Conservation (phyloP, 2,113 vertebrate species). For the Fulmarus glacialis region DNA sequence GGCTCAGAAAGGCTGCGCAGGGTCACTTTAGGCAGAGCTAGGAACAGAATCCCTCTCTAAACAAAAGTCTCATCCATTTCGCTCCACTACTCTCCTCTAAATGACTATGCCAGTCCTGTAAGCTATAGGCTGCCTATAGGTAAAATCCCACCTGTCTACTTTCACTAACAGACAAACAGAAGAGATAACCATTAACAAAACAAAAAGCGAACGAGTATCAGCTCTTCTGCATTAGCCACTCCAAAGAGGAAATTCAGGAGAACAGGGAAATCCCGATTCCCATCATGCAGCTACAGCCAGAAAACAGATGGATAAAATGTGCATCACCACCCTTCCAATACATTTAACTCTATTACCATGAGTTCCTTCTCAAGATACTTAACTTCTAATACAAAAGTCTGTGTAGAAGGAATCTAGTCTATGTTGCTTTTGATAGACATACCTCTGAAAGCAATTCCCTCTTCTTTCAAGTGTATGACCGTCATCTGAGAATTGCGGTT, state of each 20-base stretch:
- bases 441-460: background rate
- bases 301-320: background rate
- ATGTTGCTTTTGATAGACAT: background rate
- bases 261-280: background rate
- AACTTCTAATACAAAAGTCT: background rate
- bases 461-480: background rate
- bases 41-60: constrained; percentile 22
- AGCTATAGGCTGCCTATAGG: background rate
- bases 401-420: background rate
- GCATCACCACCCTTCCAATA: background rate
- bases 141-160: background rate
- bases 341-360: background rate
- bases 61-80: constrained; percentile 37
- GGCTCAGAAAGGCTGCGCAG: background rate
- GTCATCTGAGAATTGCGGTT: background rate
- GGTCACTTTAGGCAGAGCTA: background rate
- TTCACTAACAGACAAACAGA: constrained; percentile 6
- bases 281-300: background rate
- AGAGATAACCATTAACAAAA: background rate
- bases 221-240: background rate
- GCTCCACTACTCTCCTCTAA: background rate
- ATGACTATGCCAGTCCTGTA: background rate
- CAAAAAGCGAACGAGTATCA: background rate
- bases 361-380: background rate
- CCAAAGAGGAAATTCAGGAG: background rate